A percentile compares a stretch with the other conserved stretches of the same genome.
Conservation (phyloP, 2,113 vertebrate genomes). For the Odontesthes bonariensis region DNA sequence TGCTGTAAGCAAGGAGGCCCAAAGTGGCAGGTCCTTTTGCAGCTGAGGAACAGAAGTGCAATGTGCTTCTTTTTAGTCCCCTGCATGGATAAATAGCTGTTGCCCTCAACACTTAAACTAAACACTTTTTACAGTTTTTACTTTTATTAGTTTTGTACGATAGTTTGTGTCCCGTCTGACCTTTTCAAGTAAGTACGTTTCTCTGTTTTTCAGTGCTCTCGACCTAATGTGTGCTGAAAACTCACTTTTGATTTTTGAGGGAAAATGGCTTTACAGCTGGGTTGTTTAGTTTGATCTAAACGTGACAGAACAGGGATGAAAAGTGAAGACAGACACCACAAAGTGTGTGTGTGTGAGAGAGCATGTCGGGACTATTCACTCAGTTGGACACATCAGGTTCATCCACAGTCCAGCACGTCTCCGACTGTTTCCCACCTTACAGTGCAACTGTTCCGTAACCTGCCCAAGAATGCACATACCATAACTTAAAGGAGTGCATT, state of each 20-base stretch:
- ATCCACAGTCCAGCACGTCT: constrained; percentile 72
- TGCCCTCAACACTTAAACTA: neutral
- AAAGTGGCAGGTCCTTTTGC: constrained; percentile 36
- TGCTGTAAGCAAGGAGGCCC: constrained; percentile 36
- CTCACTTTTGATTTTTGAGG: neutral
- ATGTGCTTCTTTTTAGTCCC: no score
- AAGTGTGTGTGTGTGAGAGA: constrained; percentile 6
- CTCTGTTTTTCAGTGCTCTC: constrained; percentile 30
- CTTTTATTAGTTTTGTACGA: neutral
- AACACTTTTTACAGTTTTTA: neutral
- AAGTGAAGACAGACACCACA: constrained; percentile 26
- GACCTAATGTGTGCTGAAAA: neutral
- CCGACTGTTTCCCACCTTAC: constrained; percentile 53
- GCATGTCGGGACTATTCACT: constrained; percentile 59
- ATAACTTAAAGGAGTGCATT: constrained; percentile 29
- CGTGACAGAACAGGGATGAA: constrained; percentile 19
- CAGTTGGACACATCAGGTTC: constrained; percentile 53
- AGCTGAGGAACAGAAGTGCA: constrained; percentile 13
- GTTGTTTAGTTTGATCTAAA: constrained; percentile 27
- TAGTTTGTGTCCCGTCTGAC: neutral
- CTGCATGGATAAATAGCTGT: neutral
- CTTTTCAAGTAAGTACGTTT: constrained; percentile 13
- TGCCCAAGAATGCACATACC: constrained; percentile 62
- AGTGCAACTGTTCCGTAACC: constrained; percentile 75
- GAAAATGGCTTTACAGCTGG: neutral